Conservation (phyloP, 2,888 invertebrate genomes). For the Agonopterix arenella region DNA sequence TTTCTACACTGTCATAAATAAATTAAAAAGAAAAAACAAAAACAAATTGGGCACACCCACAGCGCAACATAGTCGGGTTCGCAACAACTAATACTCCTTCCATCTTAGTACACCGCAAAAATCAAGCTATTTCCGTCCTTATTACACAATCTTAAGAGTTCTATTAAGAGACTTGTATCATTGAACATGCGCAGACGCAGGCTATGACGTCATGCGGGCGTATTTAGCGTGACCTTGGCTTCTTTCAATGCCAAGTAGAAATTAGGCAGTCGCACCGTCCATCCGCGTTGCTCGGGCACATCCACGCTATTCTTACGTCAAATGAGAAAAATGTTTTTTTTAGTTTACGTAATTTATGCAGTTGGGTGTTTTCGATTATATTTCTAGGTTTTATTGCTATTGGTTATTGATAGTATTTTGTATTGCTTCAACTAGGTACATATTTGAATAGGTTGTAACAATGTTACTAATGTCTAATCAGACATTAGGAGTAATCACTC, state of each 20-base stretch:
- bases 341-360: neutral
- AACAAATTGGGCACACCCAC: constrained; percentile 31
- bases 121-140: no score
- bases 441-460: no score
- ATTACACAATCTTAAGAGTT: neutral
- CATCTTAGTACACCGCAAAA: no score
- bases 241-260: constrained; percentile 63
- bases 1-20: no score
- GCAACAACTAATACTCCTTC: constrained; percentile 3
- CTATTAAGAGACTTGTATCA: constrained; percentile 8
- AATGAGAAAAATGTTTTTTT: constrained; percentile 6
- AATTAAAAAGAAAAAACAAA: neutral
- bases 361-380: no score
- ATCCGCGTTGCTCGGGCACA: constrained; percentile 20
- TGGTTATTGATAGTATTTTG: no score
- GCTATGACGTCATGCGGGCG: constrained; percentile 54
- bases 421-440: no score
- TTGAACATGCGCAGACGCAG: constrained; percentile 20
- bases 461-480: no score
- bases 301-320: constrained; percentile 39
- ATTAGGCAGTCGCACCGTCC: constrained; percentile 33
- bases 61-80: constrained; percentile 10
- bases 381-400: no score
- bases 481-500: no score
- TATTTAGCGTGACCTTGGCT: constrained; percentile 62